Evolutionary conservation across 2,888 invertebrate species (phyloP).

Genomic region (Xanthorhoe designata): DNA sequence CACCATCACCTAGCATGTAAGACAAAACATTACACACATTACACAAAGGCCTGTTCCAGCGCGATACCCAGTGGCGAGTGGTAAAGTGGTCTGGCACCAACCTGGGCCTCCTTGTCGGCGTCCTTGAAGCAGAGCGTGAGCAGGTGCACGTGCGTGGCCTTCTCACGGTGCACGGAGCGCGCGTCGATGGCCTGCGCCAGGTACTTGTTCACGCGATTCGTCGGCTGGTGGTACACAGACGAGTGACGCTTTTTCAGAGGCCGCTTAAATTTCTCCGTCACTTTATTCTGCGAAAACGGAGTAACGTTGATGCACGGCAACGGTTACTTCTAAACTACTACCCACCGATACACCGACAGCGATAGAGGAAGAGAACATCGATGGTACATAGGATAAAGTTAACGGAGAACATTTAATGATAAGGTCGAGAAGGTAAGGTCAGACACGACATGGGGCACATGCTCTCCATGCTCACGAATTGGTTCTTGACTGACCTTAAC

Average conservation of each 20-base stretch:
- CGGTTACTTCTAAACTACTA: conserved; percentile 37
- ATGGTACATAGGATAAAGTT: conserved; percentile 48
- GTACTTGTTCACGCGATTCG: conserved; percentile 96
- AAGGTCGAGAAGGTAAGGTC: conserved; percentile 47
- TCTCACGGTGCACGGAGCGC: conserved; percentile 95
- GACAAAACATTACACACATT: no score
- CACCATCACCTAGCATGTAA: no score
- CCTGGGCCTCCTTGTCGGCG: conserved; percentile 92
- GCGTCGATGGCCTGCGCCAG: conserved; percentile 96
- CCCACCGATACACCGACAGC: conserved; percentile 47
- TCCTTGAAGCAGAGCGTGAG: conserved; percentile 95
- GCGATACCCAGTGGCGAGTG: no score
- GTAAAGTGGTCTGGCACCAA: conserved; percentile 50
- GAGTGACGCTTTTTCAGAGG: conserved; percentile 95
- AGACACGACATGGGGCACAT: conserved; percentile 69
- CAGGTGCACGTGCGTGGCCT: conserved; percentile 94
- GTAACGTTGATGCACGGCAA: conserved; percentile 50
- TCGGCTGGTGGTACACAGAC: conserved; percentile 94
- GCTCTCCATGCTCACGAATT: conserved; percentile 77
- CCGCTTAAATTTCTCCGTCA: conserved; percentile 94
- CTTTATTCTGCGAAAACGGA: conserved; percentile 89
- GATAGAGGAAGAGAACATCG: conserved; percentile 41
- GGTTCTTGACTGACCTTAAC: conserved; percentile 80
- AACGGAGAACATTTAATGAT: conserved; percentile 50
- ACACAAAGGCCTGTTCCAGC: no score